Evolutionary conservation across 2,113 vertebrate genomes (phyloP).

Genomic region (Oostethus manadensis): DNA sequence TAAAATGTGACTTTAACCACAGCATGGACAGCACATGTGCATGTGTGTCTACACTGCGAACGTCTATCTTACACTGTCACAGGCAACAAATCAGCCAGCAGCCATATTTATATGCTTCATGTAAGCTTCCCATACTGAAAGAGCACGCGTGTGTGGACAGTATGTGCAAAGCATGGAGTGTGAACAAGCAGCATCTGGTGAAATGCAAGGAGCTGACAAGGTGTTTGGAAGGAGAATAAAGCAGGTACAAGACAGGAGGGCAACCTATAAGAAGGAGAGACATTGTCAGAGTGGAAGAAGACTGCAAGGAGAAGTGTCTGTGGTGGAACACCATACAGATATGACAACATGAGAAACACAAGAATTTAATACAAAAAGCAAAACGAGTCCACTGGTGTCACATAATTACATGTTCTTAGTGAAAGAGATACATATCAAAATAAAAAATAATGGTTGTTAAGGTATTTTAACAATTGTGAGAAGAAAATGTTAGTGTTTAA

Average conservation of each 20-base stretch:
- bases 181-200: slow-evolving; percentile 68
- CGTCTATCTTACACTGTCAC: slow-evolving; percentile 42
- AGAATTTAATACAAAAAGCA: no score
- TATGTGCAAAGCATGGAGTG: slow-evolving; percentile 20
- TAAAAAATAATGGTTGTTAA: no score
- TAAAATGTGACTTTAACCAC: no score
- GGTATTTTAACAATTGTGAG: no score
- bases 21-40: not conserved
- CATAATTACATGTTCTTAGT: no score
- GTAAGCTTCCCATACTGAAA: slow-evolving; percentile 20
- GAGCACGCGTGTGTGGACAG: not conserved
- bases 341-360: not conserved
- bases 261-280: not conserved
- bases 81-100: slow-evolving; percentile 64
- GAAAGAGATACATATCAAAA: no score
- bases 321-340: not conserved
- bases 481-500: no score
- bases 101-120: slow-evolving; percentile 37
- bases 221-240: slow-evolving; percentile 46
- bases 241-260: not conserved
- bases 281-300: not conserved
- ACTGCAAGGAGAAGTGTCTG: not conserved
- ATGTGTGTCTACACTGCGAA: slow-evolving; percentile 7
- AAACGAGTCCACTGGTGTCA: no score
- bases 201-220: slow-evolving; percentile 55